phyloP scores from a whole-genome alignment of 2,113 vertebrate species.

The Syngnathus floridae region DNA sequence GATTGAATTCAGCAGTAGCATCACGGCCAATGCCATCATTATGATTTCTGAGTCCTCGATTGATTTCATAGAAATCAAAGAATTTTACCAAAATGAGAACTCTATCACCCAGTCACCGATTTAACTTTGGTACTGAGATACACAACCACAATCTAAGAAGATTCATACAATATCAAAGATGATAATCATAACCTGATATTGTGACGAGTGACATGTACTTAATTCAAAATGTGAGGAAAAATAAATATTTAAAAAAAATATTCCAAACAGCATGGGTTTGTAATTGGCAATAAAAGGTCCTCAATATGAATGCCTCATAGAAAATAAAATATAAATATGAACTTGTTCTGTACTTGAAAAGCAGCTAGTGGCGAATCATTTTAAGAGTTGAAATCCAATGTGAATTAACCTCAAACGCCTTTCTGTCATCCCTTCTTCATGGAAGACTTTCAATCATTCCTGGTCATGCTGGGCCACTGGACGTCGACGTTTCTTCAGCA shows the following conservation, averaged over 20 bases:
- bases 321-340: background rate
- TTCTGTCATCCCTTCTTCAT: slow-evolving; percentile 30
- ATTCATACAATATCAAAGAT: background rate
- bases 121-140: background rate
- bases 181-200: background rate
- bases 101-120: background rate
- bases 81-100: slow-evolving; percentile 18
- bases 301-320: background rate
- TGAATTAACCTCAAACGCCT: slow-evolving; percentile 22
- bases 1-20: slow-evolving; percentile 38
- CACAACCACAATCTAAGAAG: background rate
- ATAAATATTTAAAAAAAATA: background rate
- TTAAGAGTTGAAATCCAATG: slow-evolving; percentile 24
- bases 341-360: background rate
- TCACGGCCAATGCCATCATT: slow-evolving; percentile 65
- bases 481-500: slow-evolving; percentile 80
- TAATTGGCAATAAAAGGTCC: background rate
- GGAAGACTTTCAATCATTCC: slow-evolving; percentile 56
- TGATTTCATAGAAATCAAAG: slow-evolving; percentile 77
- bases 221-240: background rate
- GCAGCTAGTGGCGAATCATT: background rate
- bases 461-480: slow-evolving; percentile 76
- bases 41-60: slow-evolving; percentile 26
- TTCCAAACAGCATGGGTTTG: background rate
- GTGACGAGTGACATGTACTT: background rate